phyloP scores from a whole-genome alignment of 2,888 invertebrate genomes.

The Chironomus riparius region DNA sequence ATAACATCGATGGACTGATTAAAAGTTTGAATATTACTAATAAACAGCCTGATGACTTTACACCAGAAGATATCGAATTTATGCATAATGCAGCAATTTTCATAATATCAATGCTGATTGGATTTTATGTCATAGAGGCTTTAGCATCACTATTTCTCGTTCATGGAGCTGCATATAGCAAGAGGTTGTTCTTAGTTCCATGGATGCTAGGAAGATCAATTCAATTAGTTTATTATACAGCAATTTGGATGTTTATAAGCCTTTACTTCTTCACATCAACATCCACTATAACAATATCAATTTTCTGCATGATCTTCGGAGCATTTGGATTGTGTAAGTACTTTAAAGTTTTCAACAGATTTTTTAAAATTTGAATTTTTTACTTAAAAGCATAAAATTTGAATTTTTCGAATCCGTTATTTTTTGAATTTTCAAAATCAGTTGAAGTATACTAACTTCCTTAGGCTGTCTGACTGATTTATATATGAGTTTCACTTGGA shows the following conservation, averaged over 20 bases:
- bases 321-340: conserved; percentile 8
- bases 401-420: too few species aligned
- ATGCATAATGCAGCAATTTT: conserved; percentile 16
- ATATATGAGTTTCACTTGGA: too few species aligned
- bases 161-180: conserved; percentile 16
- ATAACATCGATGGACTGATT: conserved; percentile 13
- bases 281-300: not conserved
- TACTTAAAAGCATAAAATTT: not conserved
- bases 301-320: conserved; percentile 7
- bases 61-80: conserved; percentile 12
- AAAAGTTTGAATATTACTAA: conserved; percentile 11
- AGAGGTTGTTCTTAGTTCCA: conserved; percentile 10
- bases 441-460: too few species aligned
- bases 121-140: conserved; percentile 21
- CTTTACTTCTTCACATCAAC: conserved; percentile 24
- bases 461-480: too few species aligned
- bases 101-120: conserved; percentile 22
- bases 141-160: conserved; percentile 8
- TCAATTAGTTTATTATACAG: conserved; percentile 7
- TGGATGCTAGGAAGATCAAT: conserved; percentile 15
- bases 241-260: not conserved
- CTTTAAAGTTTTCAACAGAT: not conserved
- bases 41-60: conserved; percentile 1
- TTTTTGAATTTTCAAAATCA: too few species aligned
- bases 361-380: not conserved